phyloP scores from a whole-genome alignment of 2,113 vertebrate genomes.

The Macaca mulatta region DNA sequence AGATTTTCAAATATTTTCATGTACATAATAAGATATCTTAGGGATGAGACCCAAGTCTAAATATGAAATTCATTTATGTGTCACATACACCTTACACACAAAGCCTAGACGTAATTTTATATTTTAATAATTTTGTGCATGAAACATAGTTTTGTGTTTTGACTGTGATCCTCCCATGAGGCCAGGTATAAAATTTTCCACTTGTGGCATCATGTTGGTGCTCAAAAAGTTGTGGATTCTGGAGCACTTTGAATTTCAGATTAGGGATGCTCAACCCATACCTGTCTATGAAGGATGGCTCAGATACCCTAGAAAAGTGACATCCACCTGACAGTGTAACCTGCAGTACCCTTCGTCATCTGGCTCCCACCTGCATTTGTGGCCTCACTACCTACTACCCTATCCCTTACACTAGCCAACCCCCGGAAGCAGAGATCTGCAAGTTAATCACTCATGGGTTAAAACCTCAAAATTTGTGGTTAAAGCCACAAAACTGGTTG shows the following conservation, averaged over 20 bases:
- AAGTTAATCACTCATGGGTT: background rate
- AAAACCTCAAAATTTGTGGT: background rate
- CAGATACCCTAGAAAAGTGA: background rate
- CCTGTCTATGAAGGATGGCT: background rate
- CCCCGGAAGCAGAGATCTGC: background rate
- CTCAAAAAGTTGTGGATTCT: background rate
- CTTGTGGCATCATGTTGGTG: background rate
- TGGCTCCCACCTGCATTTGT: background rate
- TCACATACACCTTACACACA: background rate
- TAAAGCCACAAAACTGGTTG: background rate
- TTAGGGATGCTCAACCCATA: background rate
- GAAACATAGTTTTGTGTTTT: background rate
- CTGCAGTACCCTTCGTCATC: background rate
- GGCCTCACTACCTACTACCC: background rate
- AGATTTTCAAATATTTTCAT: background rate
- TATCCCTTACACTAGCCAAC: background rate
- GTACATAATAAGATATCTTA: background rate
- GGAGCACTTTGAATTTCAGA: background rate
- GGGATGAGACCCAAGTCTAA: background rate
- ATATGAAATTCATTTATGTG: background rate
- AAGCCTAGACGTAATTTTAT: background rate
- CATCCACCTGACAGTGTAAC: background rate
- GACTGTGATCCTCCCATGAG: background rate
- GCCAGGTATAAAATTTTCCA: background rate
- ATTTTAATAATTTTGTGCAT: background rate